Evolutionary conservation across 2,888 invertebrate genomes (phyloP).

Genomic region (Drosophila quinaria): DNA sequence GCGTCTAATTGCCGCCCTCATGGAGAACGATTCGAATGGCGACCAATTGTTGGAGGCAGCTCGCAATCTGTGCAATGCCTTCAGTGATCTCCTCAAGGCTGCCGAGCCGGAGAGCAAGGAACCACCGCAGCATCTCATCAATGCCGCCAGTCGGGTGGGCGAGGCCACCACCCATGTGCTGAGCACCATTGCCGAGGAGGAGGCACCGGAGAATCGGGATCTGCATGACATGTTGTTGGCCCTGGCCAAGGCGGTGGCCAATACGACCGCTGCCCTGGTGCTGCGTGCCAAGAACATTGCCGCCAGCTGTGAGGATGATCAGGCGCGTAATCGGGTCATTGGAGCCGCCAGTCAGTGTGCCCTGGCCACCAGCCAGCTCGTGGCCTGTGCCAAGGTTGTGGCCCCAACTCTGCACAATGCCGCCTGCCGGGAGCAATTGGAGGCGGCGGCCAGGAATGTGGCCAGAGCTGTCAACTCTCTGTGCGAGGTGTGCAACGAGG

Average conservation of each 20-base stretch:
- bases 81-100: conserved; percentile 96
- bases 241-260: conserved; percentile 98
- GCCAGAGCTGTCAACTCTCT: conserved; percentile 96
- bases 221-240: conserved; percentile 96
- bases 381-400: conserved; percentile 98
- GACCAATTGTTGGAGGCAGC: conserved; percentile 96
- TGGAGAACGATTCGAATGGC: conserved; percentile 94
- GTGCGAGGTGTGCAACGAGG: conserved; percentile 92
- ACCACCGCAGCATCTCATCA: conserved; percentile 96
- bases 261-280: conserved; percentile 98
- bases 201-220: conserved; percentile 93
- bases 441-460: conserved; percentile 96
- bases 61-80: conserved; percentile 95
- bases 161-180: conserved; percentile 98
- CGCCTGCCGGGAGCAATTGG: conserved; percentile 95
- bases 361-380: conserved; percentile 97
- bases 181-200: conserved; percentile 96
- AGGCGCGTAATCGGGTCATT: conserved; percentile 89
- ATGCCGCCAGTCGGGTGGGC: conserved; percentile 98
- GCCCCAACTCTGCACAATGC: conserved; percentile 93
- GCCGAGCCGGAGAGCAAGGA: conserved; percentile 98
- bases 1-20: conserved; percentile 94
- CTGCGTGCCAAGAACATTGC: conserved; percentile 98
- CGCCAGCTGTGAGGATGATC: conserved; percentile 91
- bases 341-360: conserved; percentile 99